Conservation (phyloP, 2,888 invertebrate species). For the Mimachlamys varia region DNA sequence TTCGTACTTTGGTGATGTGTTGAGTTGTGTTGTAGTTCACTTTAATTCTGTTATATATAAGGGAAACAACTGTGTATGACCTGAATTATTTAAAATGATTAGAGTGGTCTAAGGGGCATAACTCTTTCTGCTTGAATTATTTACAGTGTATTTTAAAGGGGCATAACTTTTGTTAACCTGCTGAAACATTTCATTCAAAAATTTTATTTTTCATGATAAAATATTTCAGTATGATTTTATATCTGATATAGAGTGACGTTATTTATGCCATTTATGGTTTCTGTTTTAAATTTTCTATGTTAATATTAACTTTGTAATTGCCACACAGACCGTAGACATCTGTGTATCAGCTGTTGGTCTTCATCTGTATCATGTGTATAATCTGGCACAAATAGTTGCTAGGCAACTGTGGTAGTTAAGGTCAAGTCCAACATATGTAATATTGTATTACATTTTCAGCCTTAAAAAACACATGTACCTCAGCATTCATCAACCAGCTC, state of each 20-base stretch:
- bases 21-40: not conserved
- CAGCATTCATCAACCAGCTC: not conserved
- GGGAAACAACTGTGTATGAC: not conserved
- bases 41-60: not conserved
- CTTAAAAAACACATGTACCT: not conserved
- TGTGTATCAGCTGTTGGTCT: not conserved
- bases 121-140: not conserved
- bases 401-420: not conserved
- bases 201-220: not conserved
- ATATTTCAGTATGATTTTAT: not conserved
- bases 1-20: slow-evolving; percentile 8
- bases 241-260: not conserved
- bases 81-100: not conserved
- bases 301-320: too few species aligned
- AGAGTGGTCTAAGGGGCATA: not conserved
- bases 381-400: not conserved
- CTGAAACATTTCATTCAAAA: not conserved
- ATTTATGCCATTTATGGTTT: too few species aligned
- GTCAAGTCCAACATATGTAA: not conserved
- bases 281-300: too few species aligned
- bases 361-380: not conserved
- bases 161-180: not conserved
- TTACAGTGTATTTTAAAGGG: not conserved
- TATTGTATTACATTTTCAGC: not conserved
- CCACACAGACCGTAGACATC: too few species aligned